Conservation (phyloP, 1,140 invertebrate species). For the Lucilia sericata region DNA sequence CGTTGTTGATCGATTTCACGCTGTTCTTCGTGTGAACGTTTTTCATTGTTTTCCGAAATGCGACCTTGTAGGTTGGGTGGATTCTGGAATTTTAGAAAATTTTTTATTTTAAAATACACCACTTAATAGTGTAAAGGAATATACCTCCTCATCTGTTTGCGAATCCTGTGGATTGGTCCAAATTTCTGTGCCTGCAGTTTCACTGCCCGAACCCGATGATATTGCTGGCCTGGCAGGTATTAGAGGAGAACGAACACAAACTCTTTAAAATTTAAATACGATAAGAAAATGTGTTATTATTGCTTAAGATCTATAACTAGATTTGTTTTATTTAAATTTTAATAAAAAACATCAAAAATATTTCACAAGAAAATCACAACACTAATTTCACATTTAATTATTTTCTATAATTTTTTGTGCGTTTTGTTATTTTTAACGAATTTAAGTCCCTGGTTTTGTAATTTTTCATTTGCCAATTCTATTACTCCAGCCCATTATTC, state of each 20-base stretch:
- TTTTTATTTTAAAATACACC: too few relatives aligned
- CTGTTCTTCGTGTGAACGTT: conserved; percentile 59
- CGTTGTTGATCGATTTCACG: conserved; percentile 60
- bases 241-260: conserved; percentile 82
- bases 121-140: too few relatives aligned
- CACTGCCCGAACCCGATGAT: conserved; percentile 71
- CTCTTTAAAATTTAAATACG: conserved; percentile 68
- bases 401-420: not conserved
- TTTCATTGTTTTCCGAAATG: conserved; percentile 60
- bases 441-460: too few relatives aligned
- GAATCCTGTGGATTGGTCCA: conserved; percentile 76
- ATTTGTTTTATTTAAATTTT: too few relatives aligned
- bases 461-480: conserved; percentile 1
- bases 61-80: conserved; percentile 55
- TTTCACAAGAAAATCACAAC: conserved; percentile 17
- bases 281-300: conserved; percentile 1
- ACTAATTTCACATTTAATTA: not conserved
- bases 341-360: not conserved
- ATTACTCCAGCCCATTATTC: conserved; percentile 56
- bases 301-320: not conserved
- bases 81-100: not conserved
- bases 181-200: conserved; percentile 72
- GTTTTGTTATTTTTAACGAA: too few relatives aligned
- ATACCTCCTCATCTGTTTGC: not conserved
- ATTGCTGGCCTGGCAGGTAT: conserved; percentile 80